Percentiles rank a stretch among this genome's conserved stretches.
These are phyloP conservation scores for Sarotherodon lohbergeri DNA, from an alignment of 2,113 vertebrate genomes.

Conservation along the genomic window DNA sequence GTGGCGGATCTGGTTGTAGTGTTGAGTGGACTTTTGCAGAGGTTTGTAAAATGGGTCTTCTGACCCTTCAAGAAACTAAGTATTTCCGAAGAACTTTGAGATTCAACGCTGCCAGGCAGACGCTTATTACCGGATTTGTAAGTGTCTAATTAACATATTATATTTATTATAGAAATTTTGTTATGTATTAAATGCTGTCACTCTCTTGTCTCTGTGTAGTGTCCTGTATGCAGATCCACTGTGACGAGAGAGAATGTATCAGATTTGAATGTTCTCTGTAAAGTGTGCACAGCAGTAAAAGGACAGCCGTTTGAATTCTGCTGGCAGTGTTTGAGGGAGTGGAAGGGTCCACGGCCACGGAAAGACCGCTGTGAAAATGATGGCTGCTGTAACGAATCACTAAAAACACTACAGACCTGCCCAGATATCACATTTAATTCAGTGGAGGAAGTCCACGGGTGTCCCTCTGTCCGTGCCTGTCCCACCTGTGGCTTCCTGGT, in stretches of 20 bases:
- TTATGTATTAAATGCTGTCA: not conserved
- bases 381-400: not conserved
- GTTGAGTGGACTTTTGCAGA: not conserved
- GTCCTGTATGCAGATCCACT: not conserved
- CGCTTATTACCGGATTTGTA: fast-evolving
- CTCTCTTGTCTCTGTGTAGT: not conserved
- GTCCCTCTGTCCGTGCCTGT: constrained; percentile 46
- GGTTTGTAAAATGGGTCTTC: not conserved
- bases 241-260: not conserved
- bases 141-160: not conserved
- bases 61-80: not conserved
- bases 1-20: not conserved
- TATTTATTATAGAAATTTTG: fast-evolving
- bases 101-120: not conserved
- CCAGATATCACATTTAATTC: not conserved
- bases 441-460: not conserved
- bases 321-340: not conserved
- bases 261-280: not conserved
- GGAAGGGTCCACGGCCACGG: constrained; percentile 31
- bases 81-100: not conserved
- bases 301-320: not conserved
- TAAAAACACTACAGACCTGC: not conserved
- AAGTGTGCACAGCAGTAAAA: not conserved
- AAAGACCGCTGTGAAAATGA: constrained; percentile 30
- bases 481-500: constrained; percentile 56